Conservation (phyloP, 2,113 vertebrate species). For the Siniperca knerii region DNA sequence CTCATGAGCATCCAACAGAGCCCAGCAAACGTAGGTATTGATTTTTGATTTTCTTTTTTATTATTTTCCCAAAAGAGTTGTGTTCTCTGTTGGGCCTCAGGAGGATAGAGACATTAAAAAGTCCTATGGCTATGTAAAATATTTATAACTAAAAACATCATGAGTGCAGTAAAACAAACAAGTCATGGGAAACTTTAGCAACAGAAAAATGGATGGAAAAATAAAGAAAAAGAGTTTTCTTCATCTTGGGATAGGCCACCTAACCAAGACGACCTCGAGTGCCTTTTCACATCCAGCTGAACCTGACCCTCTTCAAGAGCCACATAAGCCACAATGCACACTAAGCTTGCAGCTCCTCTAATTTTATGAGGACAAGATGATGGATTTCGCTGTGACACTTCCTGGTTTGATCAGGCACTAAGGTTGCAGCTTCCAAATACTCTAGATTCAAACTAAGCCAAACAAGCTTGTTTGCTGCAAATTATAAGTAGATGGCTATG, state of each 20-base stretch:
- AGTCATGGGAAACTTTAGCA: not conserved
- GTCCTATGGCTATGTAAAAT: slow-evolving; percentile 7
- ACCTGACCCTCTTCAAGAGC: not conserved
- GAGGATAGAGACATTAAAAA: not conserved
- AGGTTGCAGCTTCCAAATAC: not conserved
- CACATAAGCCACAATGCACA: not conserved
- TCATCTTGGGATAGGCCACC: not conserved
- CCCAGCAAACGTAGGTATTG: not conserved
- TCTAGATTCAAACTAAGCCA: not conserved
- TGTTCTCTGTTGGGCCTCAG: not conserved
- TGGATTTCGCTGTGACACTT: not conserved
- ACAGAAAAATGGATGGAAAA: not conserved
- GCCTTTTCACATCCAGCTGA: slow-evolving; percentile 4
- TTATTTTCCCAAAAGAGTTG: slow-evolving; percentile 7
- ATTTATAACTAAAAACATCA: not conserved
- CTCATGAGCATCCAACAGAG: not conserved
- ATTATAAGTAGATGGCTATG: not conserved
- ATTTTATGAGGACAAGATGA: not conserved
- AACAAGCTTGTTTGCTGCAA: too few species aligned
- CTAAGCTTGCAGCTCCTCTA: not conserved
- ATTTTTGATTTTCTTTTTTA: not conserved
- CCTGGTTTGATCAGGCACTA: not conserved
- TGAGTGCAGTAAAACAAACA: slow-evolving; percentile 8
- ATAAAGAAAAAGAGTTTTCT: not conserved
- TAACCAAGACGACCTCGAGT: not conserved